Percentiles rank a stretch among this genome's conserved stretches.
These are phyloP conservation scores for Sarcoramphus papa DNA, from an alignment of 2,797 vertebrate species.

Conservation along the genomic window DNA sequence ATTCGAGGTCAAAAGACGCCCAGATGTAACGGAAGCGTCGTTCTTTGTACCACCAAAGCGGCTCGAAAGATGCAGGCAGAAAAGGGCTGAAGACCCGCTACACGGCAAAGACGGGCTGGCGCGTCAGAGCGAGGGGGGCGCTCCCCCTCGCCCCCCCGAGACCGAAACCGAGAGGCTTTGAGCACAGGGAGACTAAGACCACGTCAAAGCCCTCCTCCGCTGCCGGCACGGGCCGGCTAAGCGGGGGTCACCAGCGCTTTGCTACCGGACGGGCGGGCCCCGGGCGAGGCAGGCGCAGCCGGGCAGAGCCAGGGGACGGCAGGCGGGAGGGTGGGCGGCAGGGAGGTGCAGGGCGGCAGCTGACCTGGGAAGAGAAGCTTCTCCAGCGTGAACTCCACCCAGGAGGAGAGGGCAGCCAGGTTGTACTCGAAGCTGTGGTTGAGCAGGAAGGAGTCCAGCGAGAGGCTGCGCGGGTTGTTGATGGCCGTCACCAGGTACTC, in stretches of 20 bases:
- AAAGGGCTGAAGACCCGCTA: neutral
- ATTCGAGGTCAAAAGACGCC: accelerated
- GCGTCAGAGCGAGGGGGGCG: accelerated
- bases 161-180: neutral
- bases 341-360: neutral
- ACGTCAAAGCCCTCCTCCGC: neutral
- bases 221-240: neutral
- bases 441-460: slow-evolving; percentile 94
- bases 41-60: neutral
- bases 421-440: slow-evolving; percentile 97
- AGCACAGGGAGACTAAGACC: neutral
- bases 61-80: neutral
- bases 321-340: neutral
- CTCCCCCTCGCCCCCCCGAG: accelerated
- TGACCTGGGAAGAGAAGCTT: slow-evolving; percentile 89
- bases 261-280: neutral
- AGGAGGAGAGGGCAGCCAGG: slow-evolving; percentile 89
- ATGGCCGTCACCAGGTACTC: slow-evolving; percentile 96
- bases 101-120: accelerated
- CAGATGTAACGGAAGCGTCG: accelerated
- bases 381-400: slow-evolving; percentile 94
- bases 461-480: slow-evolving; percentile 93
- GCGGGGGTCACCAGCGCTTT: neutral
- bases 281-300: accelerated
- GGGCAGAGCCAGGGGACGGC: neutral